phyloP scores from a whole-genome alignment of 1,140 invertebrate species.

The Drosophila ficusphila region DNA sequence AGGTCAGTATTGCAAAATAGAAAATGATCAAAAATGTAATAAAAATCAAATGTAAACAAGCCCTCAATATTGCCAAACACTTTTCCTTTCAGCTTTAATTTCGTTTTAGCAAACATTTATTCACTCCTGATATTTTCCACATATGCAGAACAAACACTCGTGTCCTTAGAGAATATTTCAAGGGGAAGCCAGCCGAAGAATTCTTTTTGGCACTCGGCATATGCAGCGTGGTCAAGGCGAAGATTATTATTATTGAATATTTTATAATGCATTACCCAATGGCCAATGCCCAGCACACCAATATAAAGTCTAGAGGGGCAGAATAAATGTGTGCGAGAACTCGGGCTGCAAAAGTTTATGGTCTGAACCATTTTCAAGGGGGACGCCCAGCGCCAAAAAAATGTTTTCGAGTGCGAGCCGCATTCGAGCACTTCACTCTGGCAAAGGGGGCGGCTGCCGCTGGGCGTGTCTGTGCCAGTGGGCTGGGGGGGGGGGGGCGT shows the following conservation, averaged over 20 bases:
- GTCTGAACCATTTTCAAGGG: conserved; percentile 31
- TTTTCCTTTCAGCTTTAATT: neutral
- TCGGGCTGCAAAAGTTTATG: conserved; percentile 30
- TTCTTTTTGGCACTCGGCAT: conserved; percentile 40
- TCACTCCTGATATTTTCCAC: neutral
- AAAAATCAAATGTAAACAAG: neutral
- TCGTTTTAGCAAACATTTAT: neutral
- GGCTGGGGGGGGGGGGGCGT: neutral
- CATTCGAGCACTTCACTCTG: conserved; percentile 25
- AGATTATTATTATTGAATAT: conserved; percentile 56
- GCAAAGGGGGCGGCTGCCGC: neutral
- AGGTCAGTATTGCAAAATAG: no score
- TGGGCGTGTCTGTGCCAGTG: neutral
- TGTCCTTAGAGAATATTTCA: conserved; percentile 25
- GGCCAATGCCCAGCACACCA: conserved; percentile 3
- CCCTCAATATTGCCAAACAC: neutral
- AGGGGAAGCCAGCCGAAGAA: conserved; percentile 7
- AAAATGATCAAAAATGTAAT: neutral
- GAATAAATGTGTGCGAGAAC: conserved; percentile 25
- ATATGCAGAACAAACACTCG: conserved; percentile 9
- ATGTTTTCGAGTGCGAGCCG: conserved; percentile 36
- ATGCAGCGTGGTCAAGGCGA: conserved; percentile 48
- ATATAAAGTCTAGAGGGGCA: neutral
- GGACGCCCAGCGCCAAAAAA: conserved; percentile 34
- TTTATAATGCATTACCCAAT: conserved; percentile 37